phyloP scores from a whole-genome alignment of 2,797 vertebrate species.

The Danio jaintianensis region DNA sequence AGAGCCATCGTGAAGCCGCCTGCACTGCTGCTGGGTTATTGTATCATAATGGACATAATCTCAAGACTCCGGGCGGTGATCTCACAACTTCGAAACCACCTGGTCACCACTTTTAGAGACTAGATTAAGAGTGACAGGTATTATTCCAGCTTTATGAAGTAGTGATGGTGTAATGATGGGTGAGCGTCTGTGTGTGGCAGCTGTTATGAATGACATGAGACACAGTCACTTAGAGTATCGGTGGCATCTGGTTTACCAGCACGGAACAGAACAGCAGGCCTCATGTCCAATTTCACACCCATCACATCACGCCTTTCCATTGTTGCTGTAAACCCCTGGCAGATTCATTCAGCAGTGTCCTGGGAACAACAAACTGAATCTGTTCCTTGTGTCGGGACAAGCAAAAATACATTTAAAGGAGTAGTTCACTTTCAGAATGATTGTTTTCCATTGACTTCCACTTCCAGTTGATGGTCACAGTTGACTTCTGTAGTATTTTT shows the following conservation, averaged over 20 bases:
- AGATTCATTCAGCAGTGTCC: neutral
- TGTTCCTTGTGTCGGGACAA: conserved; percentile 12
- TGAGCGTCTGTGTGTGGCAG: conserved; percentile 25
- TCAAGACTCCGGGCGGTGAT: conserved; percentile 11
- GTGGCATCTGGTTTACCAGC: conserved; percentile 43
- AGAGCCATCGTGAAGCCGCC: conserved; percentile 11
- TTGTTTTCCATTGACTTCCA: no score
- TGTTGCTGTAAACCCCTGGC: conserved; percentile 23
- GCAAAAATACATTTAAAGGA: neutral
- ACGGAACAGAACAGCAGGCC: conserved; percentile 48
- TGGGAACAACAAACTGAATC: conserved; percentile 12
- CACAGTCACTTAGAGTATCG: conserved; percentile 25
- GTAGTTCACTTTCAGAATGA: no score
- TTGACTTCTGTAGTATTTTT: no score
- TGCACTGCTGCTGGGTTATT: neutral
- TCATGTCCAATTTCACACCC: conserved; percentile 55
- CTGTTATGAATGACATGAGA: conserved; percentile 40
- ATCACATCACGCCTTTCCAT: conserved; percentile 42
- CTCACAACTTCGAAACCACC: conserved; percentile 37
- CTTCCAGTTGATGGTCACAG: no score
- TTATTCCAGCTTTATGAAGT: conserved; percentile 29
- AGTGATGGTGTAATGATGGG: conserved; percentile 12
- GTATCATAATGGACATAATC: conserved; percentile 11
- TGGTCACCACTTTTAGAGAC: conserved; percentile 32
- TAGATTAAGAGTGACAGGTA: conserved; percentile 27